These are phyloP conservation scores for Rhineura floridana DNA, from an alignment of 2,113 vertebrate species.

Conservation along the genomic window DNA sequence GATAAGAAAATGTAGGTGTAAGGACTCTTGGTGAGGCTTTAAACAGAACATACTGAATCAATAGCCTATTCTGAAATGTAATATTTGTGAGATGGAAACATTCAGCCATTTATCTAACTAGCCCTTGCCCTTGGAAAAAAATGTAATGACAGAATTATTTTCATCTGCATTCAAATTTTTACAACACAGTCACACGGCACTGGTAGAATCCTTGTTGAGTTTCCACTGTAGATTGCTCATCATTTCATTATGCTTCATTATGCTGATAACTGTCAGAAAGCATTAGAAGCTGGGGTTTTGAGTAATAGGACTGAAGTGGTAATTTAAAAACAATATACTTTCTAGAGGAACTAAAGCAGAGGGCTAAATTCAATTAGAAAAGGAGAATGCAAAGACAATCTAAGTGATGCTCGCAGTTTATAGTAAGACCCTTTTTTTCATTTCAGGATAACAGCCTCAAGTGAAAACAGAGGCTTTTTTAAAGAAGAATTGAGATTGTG, in stretches of 20 bases:
- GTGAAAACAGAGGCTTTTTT: constrained; percentile 51
- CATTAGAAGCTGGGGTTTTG: constrained; percentile 77
- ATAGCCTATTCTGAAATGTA: constrained; percentile 31
- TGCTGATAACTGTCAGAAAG: constrained; percentile 83
- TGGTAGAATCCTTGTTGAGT: constrained; percentile 73
- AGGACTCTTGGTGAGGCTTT: constrained; percentile 44
- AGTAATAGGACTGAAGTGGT: constrained; percentile 82
- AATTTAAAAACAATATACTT: constrained; percentile 85
- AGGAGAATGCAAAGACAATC: constrained; percentile 70
- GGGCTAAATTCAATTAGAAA: constrained; percentile 79
- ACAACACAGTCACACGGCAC: constrained; percentile 74
- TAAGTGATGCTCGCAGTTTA: constrained; percentile 63
- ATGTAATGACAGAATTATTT: constrained; percentile 76
- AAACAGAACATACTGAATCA: constrained; percentile 35
- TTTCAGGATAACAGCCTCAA: constrained; percentile 63
- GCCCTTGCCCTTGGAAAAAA: constrained; percentile 80
- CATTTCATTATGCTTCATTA: constrained; percentile 87
- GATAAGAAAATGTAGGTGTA: constrained; percentile 46
- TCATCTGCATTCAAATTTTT: constrained; percentile 77
- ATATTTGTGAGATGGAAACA: constrained; percentile 57
- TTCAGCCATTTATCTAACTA: constrained; percentile 53
- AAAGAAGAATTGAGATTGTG: constrained; percentile 50
- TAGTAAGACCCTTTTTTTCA: constrained; percentile 47
- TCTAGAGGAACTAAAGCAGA: constrained; percentile 76
- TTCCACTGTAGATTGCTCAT: constrained; percentile 81